phyloP scores from a whole-genome alignment of 2,113 vertebrate genomes.

The Hyperopisus bebe region DNA sequence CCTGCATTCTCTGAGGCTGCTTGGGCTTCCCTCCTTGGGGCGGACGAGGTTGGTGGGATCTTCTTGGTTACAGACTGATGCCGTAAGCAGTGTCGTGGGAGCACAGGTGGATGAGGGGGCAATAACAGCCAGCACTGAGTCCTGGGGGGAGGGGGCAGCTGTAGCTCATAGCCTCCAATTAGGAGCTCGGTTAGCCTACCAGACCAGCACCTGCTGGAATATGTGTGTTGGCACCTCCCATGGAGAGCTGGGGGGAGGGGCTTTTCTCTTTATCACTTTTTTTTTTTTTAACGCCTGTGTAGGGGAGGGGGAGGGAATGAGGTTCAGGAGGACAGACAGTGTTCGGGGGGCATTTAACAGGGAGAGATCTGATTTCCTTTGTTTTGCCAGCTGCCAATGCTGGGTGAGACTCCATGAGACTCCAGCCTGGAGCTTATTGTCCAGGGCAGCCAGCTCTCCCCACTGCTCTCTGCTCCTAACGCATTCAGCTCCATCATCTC shows the following conservation, averaged over 20 bases:
- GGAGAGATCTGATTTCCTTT: neutral
- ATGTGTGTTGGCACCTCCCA: slow-evolving; percentile 1
- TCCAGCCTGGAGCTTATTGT: neutral
- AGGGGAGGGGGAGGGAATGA: neutral
- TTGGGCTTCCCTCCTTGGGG: neutral
- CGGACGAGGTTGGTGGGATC: neutral
- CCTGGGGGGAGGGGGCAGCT: neutral
- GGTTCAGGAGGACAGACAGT: neutral
- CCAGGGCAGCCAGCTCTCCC: neutral
- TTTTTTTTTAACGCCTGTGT: neutral
- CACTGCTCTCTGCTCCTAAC: neutral
- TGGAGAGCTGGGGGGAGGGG: neutral
- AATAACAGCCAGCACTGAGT: neutral
- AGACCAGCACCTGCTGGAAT: slow-evolving; percentile 20
- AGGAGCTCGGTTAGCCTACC: neutral
- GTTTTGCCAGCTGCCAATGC: neutral
- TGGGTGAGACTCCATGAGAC: neutral
- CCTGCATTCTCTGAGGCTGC: neutral
- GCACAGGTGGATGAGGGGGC: neutral
- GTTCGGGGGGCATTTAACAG: neutral
- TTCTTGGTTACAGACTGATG: neutral
- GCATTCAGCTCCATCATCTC: neutral
- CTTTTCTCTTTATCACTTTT: neutral
- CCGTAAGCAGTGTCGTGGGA: neutral
- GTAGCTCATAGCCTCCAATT: neutral